Base-by-base conservation (phyloP, 2,888 invertebrate species). In the Stegana nigrithorax region DNA sequence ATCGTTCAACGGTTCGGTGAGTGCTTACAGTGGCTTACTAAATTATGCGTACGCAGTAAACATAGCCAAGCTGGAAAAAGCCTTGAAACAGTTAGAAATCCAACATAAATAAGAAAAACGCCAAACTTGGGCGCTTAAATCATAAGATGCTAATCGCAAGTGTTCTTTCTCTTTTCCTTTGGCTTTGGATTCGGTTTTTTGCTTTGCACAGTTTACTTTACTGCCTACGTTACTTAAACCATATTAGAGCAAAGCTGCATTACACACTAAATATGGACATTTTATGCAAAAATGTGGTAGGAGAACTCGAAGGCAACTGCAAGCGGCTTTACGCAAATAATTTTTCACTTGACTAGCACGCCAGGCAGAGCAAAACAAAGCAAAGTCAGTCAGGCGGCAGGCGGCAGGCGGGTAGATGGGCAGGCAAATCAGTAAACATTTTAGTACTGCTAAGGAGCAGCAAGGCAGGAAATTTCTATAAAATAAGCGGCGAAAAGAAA, bases 311-410 rank as follows among this genome's bases (percentile, higher is more conserved):
- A 44, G 60, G 45, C 67, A 59, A 44, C 42, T 60, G 39, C 39
- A 4, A 39, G 39, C 39, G 39, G 17, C n/a, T 25, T 50, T 59
- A 45, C 47, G 59, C 59, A 59, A 42, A 73, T 74, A 73, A 83
- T 81, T 81, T 81, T 83, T 80, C 82, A 81, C 81, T 81, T 81
- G 83, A 81, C 81, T 81, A 80, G 73, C 67, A 70, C 68, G 56
- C 59, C 67, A 69, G 64, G 68, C 67, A 67, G 67, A 69, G 59
- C 39, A 60, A 64, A 64, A 62, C 62, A 67, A 66, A 67, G 63
- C 63, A 67, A 63, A 32, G 27, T 19, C n/a, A 59, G 12, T 4
- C 12, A 58, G 39, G 36, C 21, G n/a, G 21, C 8, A 7, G n/a
- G 39, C 12, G 79, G 74, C 77, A 70, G 75, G 63, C 66, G 27